A percentile compares a stretch with the other conserved stretches of the same genome.
Conservation (phyloP, 2,888 invertebrate species). For the Drosophila lutescens region DNA sequence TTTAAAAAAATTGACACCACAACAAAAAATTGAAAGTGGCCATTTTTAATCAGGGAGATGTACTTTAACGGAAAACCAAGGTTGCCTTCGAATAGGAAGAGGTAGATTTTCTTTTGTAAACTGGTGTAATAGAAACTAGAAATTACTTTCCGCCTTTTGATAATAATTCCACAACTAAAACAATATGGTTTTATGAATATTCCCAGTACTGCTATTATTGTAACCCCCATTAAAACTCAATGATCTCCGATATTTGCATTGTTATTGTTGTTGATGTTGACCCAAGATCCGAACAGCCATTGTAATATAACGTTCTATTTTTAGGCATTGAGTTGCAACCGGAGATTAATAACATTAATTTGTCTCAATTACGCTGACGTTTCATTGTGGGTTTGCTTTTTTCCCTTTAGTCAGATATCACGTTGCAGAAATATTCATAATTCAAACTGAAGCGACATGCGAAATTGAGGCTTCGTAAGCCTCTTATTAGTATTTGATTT, state of each 20-base stretch:
- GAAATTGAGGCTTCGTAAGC: slow-evolving; percentile 15
- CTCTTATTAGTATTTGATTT: slow-evolving; percentile 7
- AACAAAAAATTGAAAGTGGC: too few relatives aligned
- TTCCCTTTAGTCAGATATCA: slow-evolving; percentile 7
- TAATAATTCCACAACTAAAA: too few relatives aligned
- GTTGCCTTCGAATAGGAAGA: too few relatives aligned
- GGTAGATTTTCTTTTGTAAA: too few relatives aligned
- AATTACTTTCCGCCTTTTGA: too few relatives aligned
- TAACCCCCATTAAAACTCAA: slow-evolving; percentile 1
- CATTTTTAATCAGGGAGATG: too few relatives aligned
- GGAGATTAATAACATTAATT: slow-evolving; percentile 33
- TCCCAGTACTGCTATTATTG: not conserved
- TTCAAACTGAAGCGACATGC: slow-evolving; percentile 7
- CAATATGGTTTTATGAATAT: slow-evolving; percentile 6
- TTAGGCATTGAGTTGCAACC: slow-evolving; percentile 13
- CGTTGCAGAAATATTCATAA: slow-evolving; percentile 22
- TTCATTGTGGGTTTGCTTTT: slow-evolving; percentile 1
- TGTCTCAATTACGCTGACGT: slow-evolving; percentile 23
- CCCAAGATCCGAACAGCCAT: not conserved
- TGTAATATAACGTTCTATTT: slow-evolving; percentile 32
- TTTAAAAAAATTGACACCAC: too few relatives aligned
- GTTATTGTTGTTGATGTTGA: slow-evolving; percentile 11
- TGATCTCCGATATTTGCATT: slow-evolving; percentile 10
- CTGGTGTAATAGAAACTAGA: too few relatives aligned
- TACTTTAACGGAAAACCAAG: too few relatives aligned